These are phyloP conservation scores for Lordiphosa mommai DNA, from an alignment of 1,140 invertebrate genomes.

Conservation along the genomic window DNA sequence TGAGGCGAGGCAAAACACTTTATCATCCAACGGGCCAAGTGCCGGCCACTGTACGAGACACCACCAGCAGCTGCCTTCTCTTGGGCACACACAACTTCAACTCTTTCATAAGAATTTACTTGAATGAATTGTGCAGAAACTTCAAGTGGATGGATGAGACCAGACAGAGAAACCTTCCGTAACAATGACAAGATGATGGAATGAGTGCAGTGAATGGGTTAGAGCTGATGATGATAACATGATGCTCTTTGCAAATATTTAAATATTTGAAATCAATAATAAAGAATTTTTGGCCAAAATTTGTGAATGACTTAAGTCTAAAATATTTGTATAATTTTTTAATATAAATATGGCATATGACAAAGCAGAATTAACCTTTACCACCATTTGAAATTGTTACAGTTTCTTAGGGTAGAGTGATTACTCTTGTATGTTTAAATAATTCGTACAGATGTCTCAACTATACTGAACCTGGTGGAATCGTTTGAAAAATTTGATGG, in stretches of 20 bases:
- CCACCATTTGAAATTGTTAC: no score
- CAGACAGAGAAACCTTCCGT: not conserved
- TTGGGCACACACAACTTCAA: conserved; percentile 50
- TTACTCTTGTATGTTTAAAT: no score
- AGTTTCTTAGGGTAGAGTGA: no score
- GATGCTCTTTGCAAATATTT: conserved; percentile 19
- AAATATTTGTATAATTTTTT: no score
- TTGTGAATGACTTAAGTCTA: no score
- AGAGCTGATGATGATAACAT: conserved; percentile 27
- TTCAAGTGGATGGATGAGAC: conserved; percentile 31
- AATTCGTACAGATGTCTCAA: no score
- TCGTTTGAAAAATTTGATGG: no score
- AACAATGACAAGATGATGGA: conserved; percentile 24
- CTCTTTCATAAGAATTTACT: conserved; percentile 69
- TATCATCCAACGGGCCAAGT: conserved; percentile 63
- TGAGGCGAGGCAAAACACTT: conserved; percentile 30
- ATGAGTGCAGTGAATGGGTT: conserved; percentile 25
- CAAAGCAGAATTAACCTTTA: no score
- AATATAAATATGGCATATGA: no score
- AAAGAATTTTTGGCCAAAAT: no score
- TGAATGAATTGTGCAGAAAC: conserved; percentile 64
- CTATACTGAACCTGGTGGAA: no score
- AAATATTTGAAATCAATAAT: conserved; percentile 25
- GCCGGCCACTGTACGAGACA: conserved; percentile 29
- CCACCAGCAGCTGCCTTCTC: conserved; percentile 37